Evolutionary conservation across 2,888 invertebrate species (phyloP), one percentile per base, ranked within the genome.

Genomic region (Sesia bembeciformis): DNA sequence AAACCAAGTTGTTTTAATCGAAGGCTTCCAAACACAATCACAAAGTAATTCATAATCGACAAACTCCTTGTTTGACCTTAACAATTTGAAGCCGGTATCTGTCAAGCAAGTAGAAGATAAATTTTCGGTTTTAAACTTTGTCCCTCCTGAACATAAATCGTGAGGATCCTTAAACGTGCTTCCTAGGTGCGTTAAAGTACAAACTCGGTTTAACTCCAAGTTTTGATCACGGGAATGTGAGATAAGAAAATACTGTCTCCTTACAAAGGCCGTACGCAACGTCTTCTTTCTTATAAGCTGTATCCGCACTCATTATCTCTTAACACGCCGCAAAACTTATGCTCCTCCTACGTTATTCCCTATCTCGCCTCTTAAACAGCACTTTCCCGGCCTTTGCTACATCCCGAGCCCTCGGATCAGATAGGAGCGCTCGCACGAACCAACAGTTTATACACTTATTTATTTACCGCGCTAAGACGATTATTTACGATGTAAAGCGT

Each of bases 251-350:
- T 78, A 79, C 76, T 78, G 77, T 80, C 74, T 68, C 74, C 74
- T 70, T 73, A 76, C 74, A 76, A 78, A 78, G 75, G 70, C 63
- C 60, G 68, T 77, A 80, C 74, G 78, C 82, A 81, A 78, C 75
- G 66, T 81, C 81, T 71, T 69, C 68, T 83, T 63, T 78, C 78
- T 78, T 78, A 79, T 72, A 76, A 70, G 72, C 70, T 66, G 70
- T 75, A 82, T 79, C 77, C 83, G 68, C 70, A 77, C 76, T 82
- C 81, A 85, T 84, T 88, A 87, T 86, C 88, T 86, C 78, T 80
- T 78, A 81, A 82, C 81, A 78, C 80, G 75, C 76, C 73, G 80
- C 80, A 77, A 74, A 81, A 82, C 79, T 81, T 83, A 82, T 80
- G 81, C 79, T 77, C 74, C 73, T 72, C 71, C 74, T 74, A 76